These are phyloP conservation scores for Huso huso DNA, from an alignment of 2,797 vertebrate species.

Conservation along the genomic window DNA sequence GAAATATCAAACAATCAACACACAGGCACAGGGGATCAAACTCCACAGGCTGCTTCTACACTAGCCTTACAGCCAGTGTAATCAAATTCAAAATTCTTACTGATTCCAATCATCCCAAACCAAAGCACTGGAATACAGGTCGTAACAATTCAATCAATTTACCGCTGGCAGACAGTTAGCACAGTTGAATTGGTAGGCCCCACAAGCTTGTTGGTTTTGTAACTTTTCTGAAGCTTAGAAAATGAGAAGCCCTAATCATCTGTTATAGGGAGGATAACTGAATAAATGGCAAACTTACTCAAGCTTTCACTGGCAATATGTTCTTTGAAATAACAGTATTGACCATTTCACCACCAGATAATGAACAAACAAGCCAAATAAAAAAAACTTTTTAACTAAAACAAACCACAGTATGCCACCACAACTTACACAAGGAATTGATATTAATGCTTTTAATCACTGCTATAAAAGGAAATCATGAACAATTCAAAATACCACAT, in stretches of 20 bases:
- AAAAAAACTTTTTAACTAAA: too few species aligned
- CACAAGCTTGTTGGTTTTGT: neutral
- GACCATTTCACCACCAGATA: neutral
- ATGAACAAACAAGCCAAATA: neutral
- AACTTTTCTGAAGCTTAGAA: neutral
- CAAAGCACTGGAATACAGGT: constrained; percentile 7
- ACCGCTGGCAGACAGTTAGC: constrained; percentile 1
- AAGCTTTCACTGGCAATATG: neutral
- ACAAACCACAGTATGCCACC: too few species aligned
- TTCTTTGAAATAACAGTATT: neutral
- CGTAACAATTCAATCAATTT: constrained; percentile 7
- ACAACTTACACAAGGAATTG: too few species aligned
- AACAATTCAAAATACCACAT: too few species aligned
- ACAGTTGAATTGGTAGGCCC: constrained; percentile 1
- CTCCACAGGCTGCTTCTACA: neutral
- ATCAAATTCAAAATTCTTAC: constrained; percentile 9
- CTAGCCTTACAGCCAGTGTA: neutral
- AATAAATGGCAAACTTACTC: neutral
- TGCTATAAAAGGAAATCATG: too few species aligned
- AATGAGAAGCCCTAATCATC: neutral
- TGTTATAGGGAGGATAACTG: neutral
- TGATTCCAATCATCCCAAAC: constrained; percentile 10
- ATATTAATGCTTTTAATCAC: too few species aligned
- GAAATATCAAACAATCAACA: neutral
- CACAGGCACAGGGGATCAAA: neutral